Conservation (phyloP, 2,888 invertebrate genomes). For the Agrilus biguttatus region DNA sequence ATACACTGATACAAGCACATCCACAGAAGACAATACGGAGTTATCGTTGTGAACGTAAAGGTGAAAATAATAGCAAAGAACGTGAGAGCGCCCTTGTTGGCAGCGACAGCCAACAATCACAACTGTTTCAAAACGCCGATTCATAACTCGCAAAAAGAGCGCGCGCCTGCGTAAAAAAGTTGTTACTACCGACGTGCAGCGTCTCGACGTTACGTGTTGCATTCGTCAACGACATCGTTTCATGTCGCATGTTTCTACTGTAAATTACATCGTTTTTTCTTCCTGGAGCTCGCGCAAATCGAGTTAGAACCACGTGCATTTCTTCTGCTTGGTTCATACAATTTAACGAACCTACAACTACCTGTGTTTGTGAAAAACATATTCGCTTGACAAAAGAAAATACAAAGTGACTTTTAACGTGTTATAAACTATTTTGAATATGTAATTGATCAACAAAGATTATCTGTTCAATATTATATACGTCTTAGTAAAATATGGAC, state of each 20-base stretch:
- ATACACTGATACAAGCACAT: slow-evolving; percentile 20
- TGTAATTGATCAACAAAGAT: too few relatives aligned
- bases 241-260: background rate
- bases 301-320: too few relatives aligned
- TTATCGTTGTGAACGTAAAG: slow-evolving; percentile 2
- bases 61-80: slow-evolving; percentile 21
- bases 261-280: too few relatives aligned
- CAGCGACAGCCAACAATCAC: slow-evolving; percentile 33
- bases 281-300: too few relatives aligned
- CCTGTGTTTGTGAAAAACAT: too few relatives aligned
- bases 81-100: slow-evolving; percentile 8
- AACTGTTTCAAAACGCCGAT: slow-evolving; percentile 34
- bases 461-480: too few relatives aligned
- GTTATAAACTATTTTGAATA: too few relatives aligned
- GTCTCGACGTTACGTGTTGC: slow-evolving; percentile 12
- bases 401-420: too few relatives aligned
- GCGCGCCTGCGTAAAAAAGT: slow-evolving; percentile 15
- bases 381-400: too few relatives aligned
- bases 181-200: slow-evolving; percentile 5
- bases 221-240: slow-evolving; percentile 20
- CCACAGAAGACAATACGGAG: background rate
- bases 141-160: slow-evolving; percentile 10
- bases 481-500: too few relatives aligned
- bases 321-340: too few relatives aligned
- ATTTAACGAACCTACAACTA: too few relatives aligned